Evolutionary conservation across 1,140 invertebrate species (phyloP).

Genomic region (Drosophila nasuta): DNA sequence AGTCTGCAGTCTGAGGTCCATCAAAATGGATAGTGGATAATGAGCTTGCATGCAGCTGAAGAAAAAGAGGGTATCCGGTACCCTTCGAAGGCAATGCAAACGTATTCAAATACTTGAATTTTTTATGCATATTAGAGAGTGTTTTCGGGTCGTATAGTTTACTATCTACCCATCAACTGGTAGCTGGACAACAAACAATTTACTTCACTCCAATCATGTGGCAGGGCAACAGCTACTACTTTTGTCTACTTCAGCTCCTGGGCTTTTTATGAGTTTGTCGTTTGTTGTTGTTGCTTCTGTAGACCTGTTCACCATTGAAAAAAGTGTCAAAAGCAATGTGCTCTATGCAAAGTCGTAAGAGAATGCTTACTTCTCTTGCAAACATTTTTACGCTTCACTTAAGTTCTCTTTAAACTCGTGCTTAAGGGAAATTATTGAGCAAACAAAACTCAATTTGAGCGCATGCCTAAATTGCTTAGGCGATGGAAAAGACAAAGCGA

Average conservation of each 20-base stretch:
- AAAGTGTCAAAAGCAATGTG: too few species aligned
- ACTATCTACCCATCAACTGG: constrained; percentile 8
- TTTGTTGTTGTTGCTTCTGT: constrained; percentile 8
- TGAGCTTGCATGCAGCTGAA: constrained; percentile 28
- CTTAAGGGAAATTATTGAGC: too few species aligned
- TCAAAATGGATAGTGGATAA: constrained; percentile 44
- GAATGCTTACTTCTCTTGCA: too few species aligned
- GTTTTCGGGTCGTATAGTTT: constrained; percentile 8
- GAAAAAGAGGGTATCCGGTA: constrained; percentile 5
- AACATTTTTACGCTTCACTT: too few species aligned
- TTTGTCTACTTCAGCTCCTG: constrained; percentile 29
- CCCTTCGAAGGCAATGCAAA: constrained; percentile 6
- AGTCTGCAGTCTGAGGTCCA: constrained; percentile 9
- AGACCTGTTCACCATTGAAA: too few species aligned
- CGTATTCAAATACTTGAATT: constrained; percentile 4
- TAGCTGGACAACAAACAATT: background rate
- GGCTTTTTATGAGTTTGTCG: constrained; percentile 30
- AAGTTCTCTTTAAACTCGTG: too few species aligned
- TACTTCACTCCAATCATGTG: constrained; percentile 27
- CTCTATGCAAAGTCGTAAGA: too few species aligned
- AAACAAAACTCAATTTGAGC: too few species aligned
- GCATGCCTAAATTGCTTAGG: too few species aligned
- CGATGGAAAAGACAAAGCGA: too few species aligned
- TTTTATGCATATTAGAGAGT: background rate
- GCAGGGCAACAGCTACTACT: constrained; percentile 34